These are phyloP conservation scores for Peromyscus aztecus DNA, from an alignment of 2,797 vertebrate genomes.

Conservation along the genomic window DNA sequence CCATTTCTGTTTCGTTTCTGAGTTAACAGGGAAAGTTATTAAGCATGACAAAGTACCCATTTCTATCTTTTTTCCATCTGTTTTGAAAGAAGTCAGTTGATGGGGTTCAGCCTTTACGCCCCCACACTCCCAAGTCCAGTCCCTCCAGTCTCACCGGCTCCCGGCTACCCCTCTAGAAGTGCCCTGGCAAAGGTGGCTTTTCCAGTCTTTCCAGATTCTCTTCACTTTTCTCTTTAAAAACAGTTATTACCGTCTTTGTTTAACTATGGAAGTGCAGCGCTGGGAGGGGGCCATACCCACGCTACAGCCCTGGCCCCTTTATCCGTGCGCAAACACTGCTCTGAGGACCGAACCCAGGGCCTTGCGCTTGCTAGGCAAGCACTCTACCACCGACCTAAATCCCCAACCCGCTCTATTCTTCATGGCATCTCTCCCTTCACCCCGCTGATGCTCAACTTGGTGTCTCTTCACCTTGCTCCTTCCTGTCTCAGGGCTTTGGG, in stretches of 20 bases:
- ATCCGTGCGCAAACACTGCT: background rate
- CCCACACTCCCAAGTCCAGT: background rate
- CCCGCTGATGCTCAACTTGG: background rate
- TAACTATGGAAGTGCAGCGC: background rate
- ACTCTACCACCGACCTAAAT: too few species aligned
- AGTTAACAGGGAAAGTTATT: constrained; percentile 15
- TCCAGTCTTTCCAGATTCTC: background rate
- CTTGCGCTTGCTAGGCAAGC: too few species aligned
- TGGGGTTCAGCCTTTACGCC: background rate
- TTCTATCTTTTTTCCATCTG: background rate
- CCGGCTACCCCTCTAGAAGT: background rate
- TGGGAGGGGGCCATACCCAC: background rate
- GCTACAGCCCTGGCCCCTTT: background rate
- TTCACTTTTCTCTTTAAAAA: background rate
- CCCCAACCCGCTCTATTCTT: background rate
- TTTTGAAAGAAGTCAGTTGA: constrained; percentile 27
- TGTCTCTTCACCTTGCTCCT: background rate
- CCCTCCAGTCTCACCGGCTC: background rate
- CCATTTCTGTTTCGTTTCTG: background rate
- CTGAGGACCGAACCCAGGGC: too few species aligned
- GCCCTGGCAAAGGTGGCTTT: background rate
- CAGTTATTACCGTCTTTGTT: background rate
- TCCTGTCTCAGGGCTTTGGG: background rate
- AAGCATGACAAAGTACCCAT: background rate
- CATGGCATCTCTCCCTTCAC: background rate